These are phyloP conservation scores for Phoenicopterus ruber DNA, from an alignment of 2,113 vertebrate genomes.

Conservation along the genomic window DNA sequence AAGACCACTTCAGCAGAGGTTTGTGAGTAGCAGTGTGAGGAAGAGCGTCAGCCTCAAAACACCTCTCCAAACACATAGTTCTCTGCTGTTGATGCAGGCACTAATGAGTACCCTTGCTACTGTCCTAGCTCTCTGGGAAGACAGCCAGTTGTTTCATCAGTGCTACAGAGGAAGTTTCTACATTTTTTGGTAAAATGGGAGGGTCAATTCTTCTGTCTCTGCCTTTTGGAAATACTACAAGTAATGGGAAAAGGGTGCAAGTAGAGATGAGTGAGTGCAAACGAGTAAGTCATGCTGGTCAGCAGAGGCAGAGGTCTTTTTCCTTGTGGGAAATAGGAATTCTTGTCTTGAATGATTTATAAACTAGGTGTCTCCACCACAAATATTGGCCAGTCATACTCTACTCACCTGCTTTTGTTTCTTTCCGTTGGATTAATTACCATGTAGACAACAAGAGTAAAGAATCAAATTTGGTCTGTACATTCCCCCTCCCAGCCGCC, in stretches of 20 bases:
- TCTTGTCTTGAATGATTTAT: background rate
- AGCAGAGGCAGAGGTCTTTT: background rate
- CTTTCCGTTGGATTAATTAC: background rate
- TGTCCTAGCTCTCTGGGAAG: background rate
- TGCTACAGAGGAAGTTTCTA: background rate
- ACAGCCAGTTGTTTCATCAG: background rate
- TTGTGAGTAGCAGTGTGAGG: background rate
- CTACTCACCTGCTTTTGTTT: background rate
- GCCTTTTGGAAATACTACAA: background rate
- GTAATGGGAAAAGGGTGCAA: background rate
- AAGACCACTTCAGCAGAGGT: background rate
- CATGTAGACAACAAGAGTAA: background rate
- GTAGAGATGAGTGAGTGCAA: background rate
- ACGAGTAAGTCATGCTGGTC: background rate
- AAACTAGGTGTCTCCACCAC: background rate
- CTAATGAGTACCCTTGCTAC: background rate
- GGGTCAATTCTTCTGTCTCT: background rate
- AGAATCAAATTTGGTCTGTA: background rate
- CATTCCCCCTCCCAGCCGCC: rapidly evolving
- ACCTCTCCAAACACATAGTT: background rate
- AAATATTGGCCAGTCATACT: background rate
- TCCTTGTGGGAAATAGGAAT: background rate
- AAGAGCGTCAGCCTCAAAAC: background rate
- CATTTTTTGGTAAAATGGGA: background rate
- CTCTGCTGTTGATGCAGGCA: background rate